Base-by-base conservation (phyloP, 2,888 invertebrate species). In the Erebia epiphron region DNA sequence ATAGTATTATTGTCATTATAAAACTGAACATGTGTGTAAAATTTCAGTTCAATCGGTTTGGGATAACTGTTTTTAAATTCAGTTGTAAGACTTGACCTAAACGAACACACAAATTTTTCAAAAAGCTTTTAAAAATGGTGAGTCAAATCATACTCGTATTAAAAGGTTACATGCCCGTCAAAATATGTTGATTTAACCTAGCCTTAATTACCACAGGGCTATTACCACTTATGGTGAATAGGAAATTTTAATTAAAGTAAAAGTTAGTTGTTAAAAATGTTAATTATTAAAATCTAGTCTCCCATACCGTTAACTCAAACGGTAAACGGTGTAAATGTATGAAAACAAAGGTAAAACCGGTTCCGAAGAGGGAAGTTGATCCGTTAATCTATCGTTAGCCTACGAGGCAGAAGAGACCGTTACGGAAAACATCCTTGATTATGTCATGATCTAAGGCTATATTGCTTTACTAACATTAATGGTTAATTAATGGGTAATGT, bases 221-320 rank as follows among this genome's bases (percentile, higher is more conserved):
- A 16, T 16, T 3, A 10, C 16, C 18, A 2, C 9, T 2, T 18
- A 0, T 10, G 10, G 54, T 54, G 18, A 18, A 9, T 54, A 54
- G 54, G 54, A 54, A 18, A 18, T 18, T 16, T 16, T 61, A 46
- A 41, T 16, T 10, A 9, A 35, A 16, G n/a, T 35, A 35, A 35
- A 58, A 9, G 14, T 14, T n/a, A 35, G 26, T 1, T 35, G 13
- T 21, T 62, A 49, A 62, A 62, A 62, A 62, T 62, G 49, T 13
- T 18, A 21, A 41, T 43, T 41, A 65, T 16, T 1, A 35, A 35
- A 65, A 46, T 66, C 56, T 21, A 50, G 54, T 68, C 26, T 26
- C 54, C 52, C 10, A 57, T 60, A 67, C 72, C 70, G 72, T 54
- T 72, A 67, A 63, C 16, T 1, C 7, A 46, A 73, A 71, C 71